Percentiles rank a stretch among this genome's conserved stretches.
Evolutionary conservation across 2,888 invertebrate genomes (phyloP).

Genomic region (Caenorhabditis uteleia): DNA sequence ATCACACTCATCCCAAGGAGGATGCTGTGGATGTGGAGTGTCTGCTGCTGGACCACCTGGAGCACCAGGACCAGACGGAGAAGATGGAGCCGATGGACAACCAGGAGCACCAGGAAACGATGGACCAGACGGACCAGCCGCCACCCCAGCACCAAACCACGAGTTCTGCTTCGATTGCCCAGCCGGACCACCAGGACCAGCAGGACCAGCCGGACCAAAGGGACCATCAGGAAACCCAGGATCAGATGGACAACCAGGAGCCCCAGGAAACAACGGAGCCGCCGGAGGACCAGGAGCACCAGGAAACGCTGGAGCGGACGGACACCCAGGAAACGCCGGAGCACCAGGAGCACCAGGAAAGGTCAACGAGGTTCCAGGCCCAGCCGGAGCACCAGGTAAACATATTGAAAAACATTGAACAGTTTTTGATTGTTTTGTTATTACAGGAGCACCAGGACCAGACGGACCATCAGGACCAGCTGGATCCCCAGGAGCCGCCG

Average conservation of each 20-base stretch:
- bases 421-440: constrained; percentile 1
- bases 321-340: constrained; percentile 45
- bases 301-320: constrained; percentile 45
- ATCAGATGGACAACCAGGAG: constrained; percentile 55
- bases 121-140: constrained; percentile 57
- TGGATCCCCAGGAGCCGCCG: constrained; percentile 47
- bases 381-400: constrained; percentile 38
- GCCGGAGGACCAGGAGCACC: constrained; percentile 47
- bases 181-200: constrained; percentile 48
- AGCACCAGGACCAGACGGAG: constrained; percentile 50
- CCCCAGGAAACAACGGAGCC: constrained; percentile 48
- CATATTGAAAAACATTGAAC: background rate
- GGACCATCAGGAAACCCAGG: constrained; percentile 63
- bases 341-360: constrained; percentile 15
- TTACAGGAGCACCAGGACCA: constrained; percentile 38
- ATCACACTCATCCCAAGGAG: constrained; percentile 36
- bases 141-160: constrained; percentile 50
- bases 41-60: constrained; percentile 51
- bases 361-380: constrained; percentile 28
- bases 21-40: constrained; percentile 54
- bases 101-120: constrained; percentile 58
- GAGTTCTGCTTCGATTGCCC: constrained; percentile 58
- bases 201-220: constrained; percentile 55
- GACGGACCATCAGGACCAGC: constrained; percentile 54
- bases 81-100: constrained; percentile 54